Base-by-base conservation (phyloP, 1,140 invertebrate genomes). In the Apis cerana region DNA sequence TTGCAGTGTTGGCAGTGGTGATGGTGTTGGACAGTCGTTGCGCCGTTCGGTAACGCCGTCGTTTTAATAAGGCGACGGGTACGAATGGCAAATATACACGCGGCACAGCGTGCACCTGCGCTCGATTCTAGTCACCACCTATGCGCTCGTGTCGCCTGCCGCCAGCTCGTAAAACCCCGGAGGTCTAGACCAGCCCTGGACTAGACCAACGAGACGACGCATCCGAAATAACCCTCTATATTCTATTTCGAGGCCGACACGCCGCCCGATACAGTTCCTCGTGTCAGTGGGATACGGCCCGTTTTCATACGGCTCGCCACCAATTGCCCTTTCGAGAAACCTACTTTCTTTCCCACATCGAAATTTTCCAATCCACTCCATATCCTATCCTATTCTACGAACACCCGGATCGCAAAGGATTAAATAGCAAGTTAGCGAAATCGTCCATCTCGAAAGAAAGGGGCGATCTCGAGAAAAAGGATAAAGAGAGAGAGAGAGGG, bases 181-280 rank as follows among this genome's bases (percentile, higher is more conserved):
- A 92, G 91, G 92, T 92, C 91, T 93, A 92, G 90, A 91, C 89
- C 90, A 89, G 84, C 86, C 85, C 88, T 91, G 90, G 89, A 92
- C 91, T 91, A 92, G 89, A 92, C 90, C 89, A 91, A 90, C 88
- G 90, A 92, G 89, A 89, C 91, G 89, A 85, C 86, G 87, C 82
- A 91, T 92, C 90, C 91, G 88, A 92, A 92, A 92, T 92, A 92
- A 92, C 89, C 89, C 86, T 88, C 88, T 86, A 85, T 89, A 88
- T 90, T 90, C 90, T 92, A 92, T 92, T 92, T 92, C 81, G 80
- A 91, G 91, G 81, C 85, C 87, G 83, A 89, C 89, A 86, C 72
- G 85, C 82, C 84, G 87, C 80, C 61, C 88, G 65, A 88, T 78
- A 89, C 77, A 82, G 89, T 81, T 85, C 79, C 83, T 76, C 74